These are phyloP conservation scores for Beroe forskalii DNA, from an alignment of 37 sponge, comb jelly and placozoan species.

Conservation along the genomic window DNA sequence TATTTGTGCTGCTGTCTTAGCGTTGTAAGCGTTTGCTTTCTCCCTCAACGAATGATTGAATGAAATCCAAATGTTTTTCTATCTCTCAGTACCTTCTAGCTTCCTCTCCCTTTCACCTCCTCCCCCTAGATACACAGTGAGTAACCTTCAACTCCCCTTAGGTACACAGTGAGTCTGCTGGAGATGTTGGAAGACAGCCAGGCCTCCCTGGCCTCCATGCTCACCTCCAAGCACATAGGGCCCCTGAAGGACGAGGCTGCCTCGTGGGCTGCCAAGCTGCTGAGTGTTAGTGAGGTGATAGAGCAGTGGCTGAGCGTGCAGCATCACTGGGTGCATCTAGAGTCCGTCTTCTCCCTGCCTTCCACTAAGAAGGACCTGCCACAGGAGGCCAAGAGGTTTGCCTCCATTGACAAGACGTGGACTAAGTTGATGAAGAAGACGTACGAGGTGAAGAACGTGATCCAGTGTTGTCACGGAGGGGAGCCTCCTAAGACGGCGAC, in stretches of 20 bases:
- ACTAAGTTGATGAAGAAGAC: constrained; percentile 75
- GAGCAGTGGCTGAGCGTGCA: constrained; percentile 87
- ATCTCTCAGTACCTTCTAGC: background rate
- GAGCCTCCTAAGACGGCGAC: constrained; percentile 68
- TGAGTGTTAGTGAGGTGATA: constrained; percentile 73
- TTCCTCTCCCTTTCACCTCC: background rate
- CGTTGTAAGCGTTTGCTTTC: too few relatives aligned
- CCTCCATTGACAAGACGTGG: constrained; percentile 74
- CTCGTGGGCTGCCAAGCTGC: constrained; percentile 81
- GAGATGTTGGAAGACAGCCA: constrained; percentile 84
- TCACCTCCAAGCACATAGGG: constrained; percentile 73
- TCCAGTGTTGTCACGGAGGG: constrained; percentile 80
- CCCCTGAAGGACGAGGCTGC: constrained; percentile 79
- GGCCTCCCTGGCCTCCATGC: constrained; percentile 77
- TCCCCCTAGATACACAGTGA: background rate
- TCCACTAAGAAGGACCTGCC: constrained; percentile 72
- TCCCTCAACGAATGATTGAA: too few relatives aligned
- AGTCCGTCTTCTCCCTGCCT: constrained; percentile 77
- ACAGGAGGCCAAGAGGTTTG: constrained; percentile 75
- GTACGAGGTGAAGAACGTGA: constrained; percentile 70
- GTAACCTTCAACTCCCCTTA: constrained; percentile 13
- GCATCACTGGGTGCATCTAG: constrained; percentile 81
- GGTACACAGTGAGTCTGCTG: constrained; percentile 75
- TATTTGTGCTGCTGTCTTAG: too few relatives aligned
- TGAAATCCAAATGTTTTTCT: too few relatives aligned